Conservation (phyloP, 2,113 vertebrate species). For the Trochalopteron elliotii region DNA sequence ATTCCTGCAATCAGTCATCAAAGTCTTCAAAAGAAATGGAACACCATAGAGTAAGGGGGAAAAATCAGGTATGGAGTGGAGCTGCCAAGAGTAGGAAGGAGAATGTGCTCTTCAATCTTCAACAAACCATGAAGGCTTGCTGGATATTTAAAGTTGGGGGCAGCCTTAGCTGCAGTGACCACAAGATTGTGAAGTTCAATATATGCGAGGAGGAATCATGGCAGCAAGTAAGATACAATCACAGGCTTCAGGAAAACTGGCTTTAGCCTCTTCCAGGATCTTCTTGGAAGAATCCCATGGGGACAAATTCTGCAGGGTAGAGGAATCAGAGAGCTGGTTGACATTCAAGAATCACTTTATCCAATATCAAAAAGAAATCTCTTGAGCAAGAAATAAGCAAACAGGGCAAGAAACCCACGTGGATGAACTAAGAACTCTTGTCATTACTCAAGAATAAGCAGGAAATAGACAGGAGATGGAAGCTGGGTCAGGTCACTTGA, state of each 20-base stretch:
- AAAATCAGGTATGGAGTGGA: not conserved
- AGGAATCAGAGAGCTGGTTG: not conserved
- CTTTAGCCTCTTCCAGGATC: accelerated
- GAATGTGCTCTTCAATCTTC: not conserved
- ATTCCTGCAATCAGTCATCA: not conserved
- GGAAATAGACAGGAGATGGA: not conserved
- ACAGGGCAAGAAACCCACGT: accelerated
- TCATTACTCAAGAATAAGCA: not conserved
- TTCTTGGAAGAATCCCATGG: not conserved
- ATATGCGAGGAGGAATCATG: accelerated
- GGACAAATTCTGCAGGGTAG: not conserved
- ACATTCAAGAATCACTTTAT: not conserved
- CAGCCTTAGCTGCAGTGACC: not conserved
- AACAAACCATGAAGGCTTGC: not conserved
- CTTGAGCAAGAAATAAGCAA: not conserved
- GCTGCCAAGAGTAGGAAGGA: not conserved
- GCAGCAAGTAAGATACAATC: not conserved
- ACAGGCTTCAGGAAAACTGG: not conserved
- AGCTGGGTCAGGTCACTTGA: not conserved
- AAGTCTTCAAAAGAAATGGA: not conserved
- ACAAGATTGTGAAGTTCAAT: not conserved
- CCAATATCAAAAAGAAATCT: not conserved
- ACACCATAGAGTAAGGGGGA: not conserved
- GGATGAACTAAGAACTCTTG: not conserved
- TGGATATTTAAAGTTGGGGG: not conserved